Evolutionary conservation across 2,888 invertebrate species (phyloP).

Genomic region (Flexamia atlantica): DNA sequence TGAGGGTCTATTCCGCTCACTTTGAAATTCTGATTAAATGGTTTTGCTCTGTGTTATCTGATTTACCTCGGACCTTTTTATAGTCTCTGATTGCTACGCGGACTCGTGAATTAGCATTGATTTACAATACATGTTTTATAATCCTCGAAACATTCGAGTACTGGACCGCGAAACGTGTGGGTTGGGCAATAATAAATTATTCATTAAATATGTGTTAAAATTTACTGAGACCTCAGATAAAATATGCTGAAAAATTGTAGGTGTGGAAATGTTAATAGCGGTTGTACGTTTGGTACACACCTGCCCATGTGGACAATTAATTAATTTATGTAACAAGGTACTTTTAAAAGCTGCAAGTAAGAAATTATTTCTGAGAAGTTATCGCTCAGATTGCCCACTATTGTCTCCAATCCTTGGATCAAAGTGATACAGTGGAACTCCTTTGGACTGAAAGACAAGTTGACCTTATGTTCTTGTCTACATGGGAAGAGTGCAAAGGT

Average conservation of each 20-base stretch:
- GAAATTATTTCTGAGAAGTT: no score
- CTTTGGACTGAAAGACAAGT: no score
- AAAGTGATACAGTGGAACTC: no score
- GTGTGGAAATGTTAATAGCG: not conserved
- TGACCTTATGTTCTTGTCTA: no score
- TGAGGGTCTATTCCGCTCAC: slow-evolving; percentile 8
- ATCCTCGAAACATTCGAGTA: not conserved
- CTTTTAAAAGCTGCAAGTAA: no score
- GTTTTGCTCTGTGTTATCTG: slow-evolving; percentile 50
- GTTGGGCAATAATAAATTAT: not conserved
- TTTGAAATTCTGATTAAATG: slow-evolving; percentile 57
- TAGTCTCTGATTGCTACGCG: slow-evolving; percentile 13
- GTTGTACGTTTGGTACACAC: no score
- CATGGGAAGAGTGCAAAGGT: no score
- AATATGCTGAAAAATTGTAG: not conserved
- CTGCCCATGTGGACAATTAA: no score
- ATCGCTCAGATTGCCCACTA: no score
- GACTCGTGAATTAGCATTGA: slow-evolving; percentile 38
- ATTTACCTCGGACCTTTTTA: slow-evolving; percentile 32
- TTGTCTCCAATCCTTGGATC: no score
- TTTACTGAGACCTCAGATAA: not conserved
- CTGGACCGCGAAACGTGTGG: not conserved
- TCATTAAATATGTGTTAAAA: slow-evolving; percentile 2
- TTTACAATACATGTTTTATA: slow-evolving; percentile 13
- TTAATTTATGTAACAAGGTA: no score